These are phyloP conservation scores for Zaprionus capensis DNA, from an alignment of 1,140 invertebrate genomes.

Conservation along the genomic window DNA sequence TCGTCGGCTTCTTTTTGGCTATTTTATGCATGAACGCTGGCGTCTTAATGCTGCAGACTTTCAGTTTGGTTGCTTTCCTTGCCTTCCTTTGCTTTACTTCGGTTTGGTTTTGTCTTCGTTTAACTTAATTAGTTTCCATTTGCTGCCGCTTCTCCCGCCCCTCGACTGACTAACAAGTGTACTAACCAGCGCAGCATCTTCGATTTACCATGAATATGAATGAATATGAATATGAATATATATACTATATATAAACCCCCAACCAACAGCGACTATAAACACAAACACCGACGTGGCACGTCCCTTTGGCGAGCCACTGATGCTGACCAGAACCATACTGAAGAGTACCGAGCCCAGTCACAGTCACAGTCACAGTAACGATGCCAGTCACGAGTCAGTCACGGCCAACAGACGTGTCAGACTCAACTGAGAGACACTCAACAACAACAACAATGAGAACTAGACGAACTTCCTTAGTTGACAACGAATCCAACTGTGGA, in stretches of 20 bases:
- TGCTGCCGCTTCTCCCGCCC: background rate
- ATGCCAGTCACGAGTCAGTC: constrained; percentile 37
- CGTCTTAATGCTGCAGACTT: constrained; percentile 76
- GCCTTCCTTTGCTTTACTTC: too few species aligned
- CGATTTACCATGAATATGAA: constrained; percentile 1
- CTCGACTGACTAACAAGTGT: background rate
- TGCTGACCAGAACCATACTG: constrained; percentile 64
- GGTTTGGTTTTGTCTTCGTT: constrained; percentile 69
- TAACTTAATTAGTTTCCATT: constrained; percentile 79
- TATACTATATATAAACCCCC: constrained; percentile 26
- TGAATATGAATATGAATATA: constrained; percentile 18
- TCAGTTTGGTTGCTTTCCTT: background rate
- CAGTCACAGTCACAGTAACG: constrained; percentile 23
- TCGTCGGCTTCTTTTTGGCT: constrained; percentile 23
- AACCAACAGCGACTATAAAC: constrained; percentile 45
- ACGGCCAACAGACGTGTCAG: constrained; percentile 56
- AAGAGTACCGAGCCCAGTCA: constrained; percentile 53
- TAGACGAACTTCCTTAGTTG: constrained; percentile 24
- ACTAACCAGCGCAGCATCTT: constrained; percentile 28
- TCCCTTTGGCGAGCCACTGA: constrained; percentile 75
- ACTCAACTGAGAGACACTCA: constrained; percentile 42
- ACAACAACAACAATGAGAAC: constrained; percentile 15
- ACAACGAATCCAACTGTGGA: constrained; percentile 11
- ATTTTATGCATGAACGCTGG: constrained; percentile 75
- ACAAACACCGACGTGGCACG: constrained; percentile 58